Evolutionary conservation across 2,888 invertebrate genomes (phyloP).

Genomic region (Monoplex corrugatus): DNA sequence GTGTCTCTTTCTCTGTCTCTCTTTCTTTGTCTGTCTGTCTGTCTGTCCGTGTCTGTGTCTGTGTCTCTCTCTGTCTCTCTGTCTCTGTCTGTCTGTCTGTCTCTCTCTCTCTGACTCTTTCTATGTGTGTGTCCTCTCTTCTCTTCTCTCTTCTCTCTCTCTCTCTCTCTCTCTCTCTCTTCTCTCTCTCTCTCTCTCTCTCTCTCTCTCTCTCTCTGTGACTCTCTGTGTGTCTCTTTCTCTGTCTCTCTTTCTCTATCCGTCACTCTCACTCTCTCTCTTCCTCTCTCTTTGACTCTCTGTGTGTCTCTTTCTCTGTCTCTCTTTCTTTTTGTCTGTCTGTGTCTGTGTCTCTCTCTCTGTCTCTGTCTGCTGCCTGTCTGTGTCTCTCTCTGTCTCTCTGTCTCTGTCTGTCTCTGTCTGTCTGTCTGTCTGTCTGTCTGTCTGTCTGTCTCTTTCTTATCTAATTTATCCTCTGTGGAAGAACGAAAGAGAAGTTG

Average conservation of each 20-base stretch:
- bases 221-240: not conserved
- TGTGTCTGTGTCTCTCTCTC: not conserved
- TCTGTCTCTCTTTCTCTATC: not conserved
- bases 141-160: too few relatives aligned
- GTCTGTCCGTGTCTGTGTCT: not conserved
- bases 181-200: conserved; percentile 18
- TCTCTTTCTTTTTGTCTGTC: conserved; percentile 1
- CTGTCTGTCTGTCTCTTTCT: too few relatives aligned
- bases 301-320: not conserved
- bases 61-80: conserved; percentile 5
- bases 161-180: too few relatives aligned
- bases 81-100: not conserved
- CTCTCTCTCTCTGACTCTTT: conserved; percentile 15
- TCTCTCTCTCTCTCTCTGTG: conserved; percentile 19
- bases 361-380: not conserved
- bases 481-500: too few relatives aligned
- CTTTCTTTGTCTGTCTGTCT: not conserved
- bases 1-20: not conserved
- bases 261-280: not conserved
- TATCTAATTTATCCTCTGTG: too few relatives aligned
- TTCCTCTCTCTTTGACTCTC: conserved; percentile 3
- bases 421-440: not conserved
- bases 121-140: not conserved
- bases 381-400: conserved; percentile 6
- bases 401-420: not conserved